Evolutionary conservation across 2,113 vertebrate species (phyloP).

Genomic region (Nerophis lumbriciformis): DNA sequence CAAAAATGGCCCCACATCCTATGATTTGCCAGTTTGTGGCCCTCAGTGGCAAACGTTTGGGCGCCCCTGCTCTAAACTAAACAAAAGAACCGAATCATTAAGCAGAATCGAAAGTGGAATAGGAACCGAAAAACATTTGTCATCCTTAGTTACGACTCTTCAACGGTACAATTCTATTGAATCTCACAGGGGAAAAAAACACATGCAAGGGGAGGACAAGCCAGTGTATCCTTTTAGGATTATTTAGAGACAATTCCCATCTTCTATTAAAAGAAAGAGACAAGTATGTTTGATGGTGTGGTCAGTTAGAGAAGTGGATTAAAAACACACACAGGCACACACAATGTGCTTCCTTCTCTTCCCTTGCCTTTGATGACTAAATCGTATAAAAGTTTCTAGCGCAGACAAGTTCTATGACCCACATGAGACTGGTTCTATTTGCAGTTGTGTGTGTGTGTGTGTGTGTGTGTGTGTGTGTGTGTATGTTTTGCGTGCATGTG

Average conservation of each 20-base stretch:
- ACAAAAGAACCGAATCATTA: too few species aligned
- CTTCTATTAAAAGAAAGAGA: slow-evolving; percentile 56
- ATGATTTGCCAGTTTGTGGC: too few species aligned
- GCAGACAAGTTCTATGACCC: slow-evolving; percentile 31
- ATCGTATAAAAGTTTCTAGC: slow-evolving; percentile 41
- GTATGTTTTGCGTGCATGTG: slow-evolving; percentile 11
- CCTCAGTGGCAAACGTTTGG: too few species aligned
- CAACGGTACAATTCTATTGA: too few species aligned
- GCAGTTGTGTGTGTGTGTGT: slow-evolving; percentile 7
- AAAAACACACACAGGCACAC: too few species aligned
- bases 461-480: slow-evolving; percentile 5
- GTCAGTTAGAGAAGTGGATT: slow-evolving; percentile 32
- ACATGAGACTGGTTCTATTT: slow-evolving; percentile 12
- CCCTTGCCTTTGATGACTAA: slow-evolving; percentile 41
- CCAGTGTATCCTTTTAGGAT: slow-evolving; percentile 56
- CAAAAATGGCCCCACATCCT: too few species aligned
- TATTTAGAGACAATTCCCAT: slow-evolving; percentile 53
- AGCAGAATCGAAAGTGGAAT: too few species aligned
- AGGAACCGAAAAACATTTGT: too few species aligned
- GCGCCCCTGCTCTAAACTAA: too few species aligned
- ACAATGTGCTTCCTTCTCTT: too few species aligned
- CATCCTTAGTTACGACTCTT: too few species aligned
- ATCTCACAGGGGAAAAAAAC: neutral
- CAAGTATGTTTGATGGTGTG: slow-evolving; percentile 41
- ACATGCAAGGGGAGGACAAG: neutral